Base-by-base conservation (phyloP, 1,140 invertebrate genomes). In the Apis florea region DNA sequence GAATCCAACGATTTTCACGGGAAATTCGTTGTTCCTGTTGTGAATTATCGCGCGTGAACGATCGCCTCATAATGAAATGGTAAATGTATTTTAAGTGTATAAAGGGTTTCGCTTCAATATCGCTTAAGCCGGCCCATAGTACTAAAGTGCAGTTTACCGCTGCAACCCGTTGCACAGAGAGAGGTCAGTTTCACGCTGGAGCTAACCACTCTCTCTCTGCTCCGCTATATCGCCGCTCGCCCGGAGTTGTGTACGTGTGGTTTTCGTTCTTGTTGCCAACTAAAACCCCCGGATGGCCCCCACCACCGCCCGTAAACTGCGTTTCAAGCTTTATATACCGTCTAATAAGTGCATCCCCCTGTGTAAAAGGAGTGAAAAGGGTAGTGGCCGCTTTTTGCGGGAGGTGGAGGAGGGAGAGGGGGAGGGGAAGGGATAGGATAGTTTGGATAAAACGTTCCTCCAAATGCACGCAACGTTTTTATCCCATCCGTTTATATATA, bases 61-160 rank as follows among this genome's bases (percentile, higher is more conserved):
- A 76, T 83, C 83, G 82, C 54, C 66, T 70, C 74, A 67, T 85
- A 87, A 87, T 87, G 83, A 88, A 40, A 40, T 71, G 79, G 53
- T 88, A 88, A 88, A 88, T 87, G 31, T 40, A 76, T 85, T 88
- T 82, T 84, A 88, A 83, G 83, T 86, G 83, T 85, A 82, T 84
- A 77, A 81, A 81, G 86, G 81, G 77, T 87, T 79, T 78, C 86
- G 86, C 85, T 87, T 87, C 85, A 84, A 88, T 88, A 88, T 87
- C 86, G 83, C 71, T 88, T 87, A 88, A 88, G 83, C 85, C 79
- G 86, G 74, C 61, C 72, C 69, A 73, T 76, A 74, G 76, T 87
- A 79, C 77, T 88, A 88, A 88, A 88, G 86, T 88, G 86, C 85
- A 88, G 85, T 87, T 88, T 88, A 88, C 85, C 86, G 61, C 79